These are phyloP conservation scores for Lateolabrax maculatus DNA, from an alignment of 2,797 vertebrate genomes.

Conservation along the genomic window DNA sequence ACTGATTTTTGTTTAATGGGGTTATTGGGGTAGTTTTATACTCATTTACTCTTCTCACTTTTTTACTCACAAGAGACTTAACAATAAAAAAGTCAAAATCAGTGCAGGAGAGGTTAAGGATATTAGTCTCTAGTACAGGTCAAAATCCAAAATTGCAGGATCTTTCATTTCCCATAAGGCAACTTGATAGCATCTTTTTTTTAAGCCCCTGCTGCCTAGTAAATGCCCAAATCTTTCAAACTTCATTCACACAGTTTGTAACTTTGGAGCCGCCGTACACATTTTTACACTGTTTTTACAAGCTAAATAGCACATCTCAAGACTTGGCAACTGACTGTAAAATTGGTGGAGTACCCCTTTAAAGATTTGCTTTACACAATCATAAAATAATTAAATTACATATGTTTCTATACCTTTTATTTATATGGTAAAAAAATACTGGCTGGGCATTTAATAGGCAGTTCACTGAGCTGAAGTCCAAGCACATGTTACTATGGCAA, in stretches of 20 bases:
- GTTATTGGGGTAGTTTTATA: background rate
- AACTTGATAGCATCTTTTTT: background rate
- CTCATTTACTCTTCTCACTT: no score
- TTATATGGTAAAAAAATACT: background rate
- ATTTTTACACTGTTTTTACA: conserved; percentile 7
- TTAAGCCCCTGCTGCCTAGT: background rate
- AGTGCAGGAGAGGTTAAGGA: no score
- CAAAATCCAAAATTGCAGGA: background rate
- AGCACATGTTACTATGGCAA: conserved; percentile 13
- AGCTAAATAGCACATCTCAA: background rate
- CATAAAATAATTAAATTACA: background rate
- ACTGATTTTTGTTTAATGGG: background rate
- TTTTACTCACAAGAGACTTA: background rate
- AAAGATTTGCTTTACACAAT: background rate
- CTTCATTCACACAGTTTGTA: background rate
- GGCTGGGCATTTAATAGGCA: background rate
- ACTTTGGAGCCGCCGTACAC: conserved; percentile 5
- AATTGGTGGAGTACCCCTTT: background rate
- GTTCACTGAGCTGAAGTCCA: background rate
- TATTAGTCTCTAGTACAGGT: background rate
- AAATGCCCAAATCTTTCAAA: background rate
- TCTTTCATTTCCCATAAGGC: conserved; percentile 1
- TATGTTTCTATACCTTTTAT: background rate
- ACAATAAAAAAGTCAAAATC: background rate
- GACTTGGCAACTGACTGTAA: background rate